These are phyloP conservation scores for Fissipunctia ypsillon DNA, from an alignment of 2,888 invertebrate genomes.

Conservation along the genomic window DNA sequence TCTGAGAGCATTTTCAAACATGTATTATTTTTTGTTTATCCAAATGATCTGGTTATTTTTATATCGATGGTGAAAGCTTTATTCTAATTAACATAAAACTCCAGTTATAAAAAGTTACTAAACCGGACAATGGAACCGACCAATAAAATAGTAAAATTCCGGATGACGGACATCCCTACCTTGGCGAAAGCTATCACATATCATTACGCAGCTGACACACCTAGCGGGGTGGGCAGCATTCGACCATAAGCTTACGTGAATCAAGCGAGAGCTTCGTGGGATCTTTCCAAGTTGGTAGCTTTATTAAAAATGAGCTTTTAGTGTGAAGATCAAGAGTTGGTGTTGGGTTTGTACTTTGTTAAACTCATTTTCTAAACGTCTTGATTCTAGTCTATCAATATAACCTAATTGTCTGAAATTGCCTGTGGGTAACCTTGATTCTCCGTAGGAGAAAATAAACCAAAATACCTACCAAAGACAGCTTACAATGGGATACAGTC, in stretches of 20 bases:
- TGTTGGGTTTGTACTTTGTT: background rate
- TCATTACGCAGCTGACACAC: slow-evolving; percentile 27
- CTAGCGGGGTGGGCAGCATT: slow-evolving; percentile 37
- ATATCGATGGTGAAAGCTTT: background rate
- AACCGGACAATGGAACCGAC: slow-evolving; percentile 9
- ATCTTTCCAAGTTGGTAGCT: slow-evolving; percentile 23
- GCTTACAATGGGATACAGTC: background rate
- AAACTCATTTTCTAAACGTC: background rate
- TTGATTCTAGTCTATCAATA: background rate
- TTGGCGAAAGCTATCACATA: slow-evolving; percentile 43
- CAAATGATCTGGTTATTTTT: too few species aligned
- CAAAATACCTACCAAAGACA: too few species aligned
- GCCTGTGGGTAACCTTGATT: too few species aligned
- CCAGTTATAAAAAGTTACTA: background rate
- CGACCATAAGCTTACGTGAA: slow-evolving; percentile 26
- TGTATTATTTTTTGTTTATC: background rate
- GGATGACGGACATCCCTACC: slow-evolving; percentile 35
- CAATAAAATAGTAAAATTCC: slow-evolving; percentile 17
- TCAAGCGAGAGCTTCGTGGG: slow-evolving; percentile 1
- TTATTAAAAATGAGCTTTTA: background rate
- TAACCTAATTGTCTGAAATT: background rate
- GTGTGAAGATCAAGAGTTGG: background rate
- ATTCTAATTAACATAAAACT: background rate
- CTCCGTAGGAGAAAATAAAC: too few species aligned
- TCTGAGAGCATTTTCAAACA: background rate